Base-by-base conservation (phyloP, 1,140 invertebrate species). In the Drosophila neocordata region DNA sequence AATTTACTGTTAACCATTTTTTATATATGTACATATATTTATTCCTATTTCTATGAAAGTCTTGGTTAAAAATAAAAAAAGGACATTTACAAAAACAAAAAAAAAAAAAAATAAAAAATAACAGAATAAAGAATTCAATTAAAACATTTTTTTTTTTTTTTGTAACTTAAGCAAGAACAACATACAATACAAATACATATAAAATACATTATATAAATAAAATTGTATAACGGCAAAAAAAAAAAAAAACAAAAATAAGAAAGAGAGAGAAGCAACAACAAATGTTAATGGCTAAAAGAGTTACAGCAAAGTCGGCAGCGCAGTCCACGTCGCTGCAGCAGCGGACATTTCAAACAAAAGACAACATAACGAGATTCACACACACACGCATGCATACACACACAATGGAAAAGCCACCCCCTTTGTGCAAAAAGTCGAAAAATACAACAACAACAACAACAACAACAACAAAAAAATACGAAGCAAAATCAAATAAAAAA, bases 91-190 rank as follows among this genome's bases (percentile, higher is more conserved):
- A 20, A 48, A 48, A 48, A 48, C 13, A 2, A 15, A 44, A 41
- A n/a, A 41, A 41, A 41, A 0, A 18, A 13, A 15, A 9, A 9
- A 44, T 6, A 41, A 41, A 41, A 0, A 18, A 13, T 7, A 9
- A 9, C 15, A 44, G 62, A 56, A 65, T 81, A 81, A 74, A 82
- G 81, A 85, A 85, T 85, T 82, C 82, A 85, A 85, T 85, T 85
- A 87, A 85, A 85, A 85, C 87, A n/a, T n/a, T n/a, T n/a, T n/a
- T n/a, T n/a, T n/a, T n/a, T n/a, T 87, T 31, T 70, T 85, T 85
- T 81, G 15, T 48, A 74, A 77, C 82, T 81, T 74, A 56, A 61
- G 37, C 57, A 57, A 67, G 61, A 53, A 63, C n/a, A 67, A 62
- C 24, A 82, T 52, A 65, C 44, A 73, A 51, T 69, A 69, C 63